Conservation (phyloP, 2,888 invertebrate species). For the Clistopyga incitator region DNA sequence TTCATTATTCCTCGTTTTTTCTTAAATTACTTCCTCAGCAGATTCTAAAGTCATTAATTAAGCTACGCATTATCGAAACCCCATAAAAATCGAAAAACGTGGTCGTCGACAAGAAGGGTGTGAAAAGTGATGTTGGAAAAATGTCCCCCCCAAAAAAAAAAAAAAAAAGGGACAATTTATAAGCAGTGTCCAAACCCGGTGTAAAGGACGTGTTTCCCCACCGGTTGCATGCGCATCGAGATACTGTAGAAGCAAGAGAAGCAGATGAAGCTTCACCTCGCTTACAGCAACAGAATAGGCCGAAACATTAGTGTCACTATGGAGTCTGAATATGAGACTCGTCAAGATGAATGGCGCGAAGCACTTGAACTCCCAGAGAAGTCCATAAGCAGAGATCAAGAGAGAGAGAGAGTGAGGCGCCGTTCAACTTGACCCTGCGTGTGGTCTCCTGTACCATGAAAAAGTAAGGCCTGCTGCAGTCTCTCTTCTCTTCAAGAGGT, state of each 20-base stretch:
- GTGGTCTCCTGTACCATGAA: constrained; percentile 68
- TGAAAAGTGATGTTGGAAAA: too few species aligned
- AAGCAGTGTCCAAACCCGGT: not conserved
- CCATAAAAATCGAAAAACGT: too few species aligned
- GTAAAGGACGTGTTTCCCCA: not conserved
- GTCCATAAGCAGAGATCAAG: constrained; percentile 71
- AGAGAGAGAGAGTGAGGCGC: constrained; percentile 44
- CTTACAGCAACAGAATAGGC: constrained; percentile 49
- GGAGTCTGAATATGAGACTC: constrained; percentile 76
- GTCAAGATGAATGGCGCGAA: constrained; percentile 79
- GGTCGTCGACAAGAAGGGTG: too few species aligned
- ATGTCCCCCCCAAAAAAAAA: too few species aligned
- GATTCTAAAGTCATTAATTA: too few species aligned
- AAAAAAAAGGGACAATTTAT: too few species aligned
- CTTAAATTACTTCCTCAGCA: too few species aligned
- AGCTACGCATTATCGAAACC: too few species aligned
- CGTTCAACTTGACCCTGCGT: constrained; percentile 63
- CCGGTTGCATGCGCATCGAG: constrained; percentile 4
- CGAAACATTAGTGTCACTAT: constrained; percentile 79
- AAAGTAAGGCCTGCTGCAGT: constrained; percentile 61
- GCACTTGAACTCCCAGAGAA: constrained; percentile 55
- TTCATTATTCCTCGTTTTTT: too few species aligned
- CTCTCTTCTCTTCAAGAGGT: constrained; percentile 63
- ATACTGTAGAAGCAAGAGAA: constrained; percentile 29
- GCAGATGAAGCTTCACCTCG: constrained; percentile 20